phyloP scores from a whole-genome alignment of 2,888 invertebrate species.

The Spilarctia lutea region DNA sequence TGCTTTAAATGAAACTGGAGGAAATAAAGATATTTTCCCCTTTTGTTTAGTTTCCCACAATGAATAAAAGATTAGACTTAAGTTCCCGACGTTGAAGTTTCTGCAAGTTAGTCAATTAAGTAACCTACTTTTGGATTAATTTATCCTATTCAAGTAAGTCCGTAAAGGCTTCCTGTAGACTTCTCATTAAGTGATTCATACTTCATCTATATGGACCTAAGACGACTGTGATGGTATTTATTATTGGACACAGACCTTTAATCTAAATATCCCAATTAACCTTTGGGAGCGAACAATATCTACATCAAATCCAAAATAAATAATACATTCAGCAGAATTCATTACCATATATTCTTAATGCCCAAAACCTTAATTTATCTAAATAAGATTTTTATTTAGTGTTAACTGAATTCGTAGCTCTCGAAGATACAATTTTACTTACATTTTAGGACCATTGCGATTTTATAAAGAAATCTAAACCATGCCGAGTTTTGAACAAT shows the following conservation, averaged over 20 bases:
- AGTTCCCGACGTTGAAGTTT: slow-evolving; percentile 27
- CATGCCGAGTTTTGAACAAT: too few species aligned
- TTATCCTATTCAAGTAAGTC: slow-evolving; percentile 11
- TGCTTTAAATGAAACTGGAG: slow-evolving; percentile 7
- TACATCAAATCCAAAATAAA: too few species aligned
- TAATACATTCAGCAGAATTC: too few species aligned
- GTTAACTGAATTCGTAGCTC: too few species aligned
- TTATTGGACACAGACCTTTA: neutral
- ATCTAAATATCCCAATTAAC: too few species aligned
- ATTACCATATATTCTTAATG: too few species aligned
- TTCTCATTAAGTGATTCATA: neutral
- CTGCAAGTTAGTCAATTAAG: slow-evolving; percentile 35
- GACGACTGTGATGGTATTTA: neutral
- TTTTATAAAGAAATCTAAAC: too few species aligned
- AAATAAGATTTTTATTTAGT: too few species aligned
- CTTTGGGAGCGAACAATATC: too few species aligned
- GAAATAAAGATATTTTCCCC: slow-evolving; percentile 18
- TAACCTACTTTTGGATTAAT: slow-evolving; percentile 17
- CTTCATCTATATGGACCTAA: neutral
- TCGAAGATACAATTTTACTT: too few species aligned
- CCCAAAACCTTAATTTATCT: too few species aligned
- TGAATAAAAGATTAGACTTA: slow-evolving; percentile 31
- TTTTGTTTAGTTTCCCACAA: slow-evolving; percentile 20
- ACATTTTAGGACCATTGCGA: too few species aligned
- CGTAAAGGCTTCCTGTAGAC: neutral